Evolutionary conservation across 2,113 vertebrate genomes (phyloP), one percentile per base, ranked within the genome.

Genomic region (Paedocypris sp.): DNA sequence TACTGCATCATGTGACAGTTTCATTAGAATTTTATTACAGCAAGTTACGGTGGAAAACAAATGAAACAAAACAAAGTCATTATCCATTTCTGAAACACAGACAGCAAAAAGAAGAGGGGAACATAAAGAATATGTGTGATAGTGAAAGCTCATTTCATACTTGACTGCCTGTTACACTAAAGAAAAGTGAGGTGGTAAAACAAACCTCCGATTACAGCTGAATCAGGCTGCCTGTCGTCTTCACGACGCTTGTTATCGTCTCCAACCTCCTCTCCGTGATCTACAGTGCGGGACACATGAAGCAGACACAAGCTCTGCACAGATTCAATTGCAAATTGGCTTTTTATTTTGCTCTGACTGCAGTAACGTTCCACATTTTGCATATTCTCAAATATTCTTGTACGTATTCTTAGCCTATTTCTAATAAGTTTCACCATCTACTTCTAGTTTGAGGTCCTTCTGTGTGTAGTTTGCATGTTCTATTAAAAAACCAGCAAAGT

Each of bases 181-280:
- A 72, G 2, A 22, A 53, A 50, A 41, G 33, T 1, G 49, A 64
- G 23, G 47, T 43, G 63, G 61, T 42, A 29, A 70, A 49, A 72
- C 81, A 70, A 51, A 73, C 73, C 73, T 71, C 65, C 66, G 39
- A 75, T 75, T 52, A 75, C 62, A 8, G 85, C 88, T 1, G 89
- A 89, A 71, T 89, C 89, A 1, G 85, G 85, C 70, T 79, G 80
- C 62, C 87, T 79, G 42, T 84, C 78, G 29, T 89, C 88, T 36
- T 36, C 54, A 6, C n/a, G 46, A 22, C 22, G 65, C 31, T 64
- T 60, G 38, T 74, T 69, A 36, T 71, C 72, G 66, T 59, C 69
- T 16, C 63, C 63, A 31, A 38, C 52, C 38, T 74, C 63, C 5
- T 65, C 53, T 13, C 53, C 72, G 35, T 83, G 75, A 85, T 87